Conservation (phyloP, 92 coral and sea anemone genomes). For the Chrysogorgia sp. region DNA sequence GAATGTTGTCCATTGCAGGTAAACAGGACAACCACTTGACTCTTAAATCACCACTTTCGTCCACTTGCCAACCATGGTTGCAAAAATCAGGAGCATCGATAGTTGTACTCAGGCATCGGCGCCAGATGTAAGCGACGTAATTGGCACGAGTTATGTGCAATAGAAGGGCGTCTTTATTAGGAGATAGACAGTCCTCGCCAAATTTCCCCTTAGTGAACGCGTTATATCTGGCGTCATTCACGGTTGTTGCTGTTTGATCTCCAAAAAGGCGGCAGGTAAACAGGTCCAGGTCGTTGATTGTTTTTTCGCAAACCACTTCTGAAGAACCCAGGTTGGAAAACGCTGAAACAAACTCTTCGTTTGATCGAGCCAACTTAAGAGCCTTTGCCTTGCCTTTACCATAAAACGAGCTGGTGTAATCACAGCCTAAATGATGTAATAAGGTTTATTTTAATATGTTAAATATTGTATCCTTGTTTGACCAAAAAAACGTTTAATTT, state of each 20-base stretch:
- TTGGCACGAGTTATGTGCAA: slow-evolving; percentile 23
- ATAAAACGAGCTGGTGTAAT: slow-evolving; percentile 45
- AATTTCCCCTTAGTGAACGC: slow-evolving; percentile 25
- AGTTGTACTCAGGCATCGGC: slow-evolving; percentile 10
- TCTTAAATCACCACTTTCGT: slow-evolving; percentile 17
- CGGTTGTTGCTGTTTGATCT: slow-evolving; percentile 21
- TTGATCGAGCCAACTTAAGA: slow-evolving; percentile 47
- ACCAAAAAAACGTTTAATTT: background rate
- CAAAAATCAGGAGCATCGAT: slow-evolving; percentile 30
- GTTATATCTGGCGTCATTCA: slow-evolving; percentile 36
- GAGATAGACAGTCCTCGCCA: slow-evolving; percentile 43
- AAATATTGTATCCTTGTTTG: slow-evolving; percentile 20
- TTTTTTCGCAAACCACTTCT: slow-evolving; percentile 20
- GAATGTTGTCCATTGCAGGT: slow-evolving; percentile 40
- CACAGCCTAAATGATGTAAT: slow-evolving; percentile 37
- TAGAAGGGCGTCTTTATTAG: slow-evolving; percentile 33
- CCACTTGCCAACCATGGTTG: slow-evolving; percentile 41
- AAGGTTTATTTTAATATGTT: slow-evolving; percentile 17
- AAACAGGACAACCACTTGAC: slow-evolving; percentile 29
- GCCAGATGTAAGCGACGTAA: slow-evolving; percentile 36
- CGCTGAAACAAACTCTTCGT: slow-evolving; percentile 21
- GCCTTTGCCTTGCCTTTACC: slow-evolving; percentile 49
- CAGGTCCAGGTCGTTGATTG: slow-evolving; percentile 3
- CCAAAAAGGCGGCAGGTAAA: slow-evolving; percentile 35
- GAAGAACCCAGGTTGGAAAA: slow-evolving; percentile 28